Conservation (phyloP, 2,113 vertebrate genomes). For the Sminthopsis crassicaudata region DNA sequence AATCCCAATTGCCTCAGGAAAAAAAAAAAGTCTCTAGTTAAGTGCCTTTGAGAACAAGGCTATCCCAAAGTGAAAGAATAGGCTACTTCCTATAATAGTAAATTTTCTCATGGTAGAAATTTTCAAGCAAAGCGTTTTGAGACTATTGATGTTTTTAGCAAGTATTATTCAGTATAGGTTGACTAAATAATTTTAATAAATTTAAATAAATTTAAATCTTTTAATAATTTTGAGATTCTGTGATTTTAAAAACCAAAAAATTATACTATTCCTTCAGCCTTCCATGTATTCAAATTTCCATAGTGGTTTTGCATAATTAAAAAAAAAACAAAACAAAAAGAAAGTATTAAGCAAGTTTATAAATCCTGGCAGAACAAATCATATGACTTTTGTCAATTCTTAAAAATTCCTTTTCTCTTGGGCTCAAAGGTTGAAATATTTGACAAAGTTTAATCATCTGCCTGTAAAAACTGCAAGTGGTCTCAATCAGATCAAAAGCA, state of each 20-base stretch:
- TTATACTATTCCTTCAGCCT: slow-evolving; percentile 33
- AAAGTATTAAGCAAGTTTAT: slow-evolving; percentile 53
- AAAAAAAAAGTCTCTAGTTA: background rate
- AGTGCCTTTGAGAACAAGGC: background rate
- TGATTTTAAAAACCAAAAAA: background rate
- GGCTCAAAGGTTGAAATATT: background rate
- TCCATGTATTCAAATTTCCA: slow-evolving; percentile 55
- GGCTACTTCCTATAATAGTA: background rate
- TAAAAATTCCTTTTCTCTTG: background rate
- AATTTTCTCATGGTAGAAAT: background rate
- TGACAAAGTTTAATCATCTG: background rate
- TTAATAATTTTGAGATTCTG: background rate
- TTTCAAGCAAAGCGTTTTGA: background rate
- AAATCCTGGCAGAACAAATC: slow-evolving; percentile 29
- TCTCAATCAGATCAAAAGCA: background rate
- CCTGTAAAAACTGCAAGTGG: background rate
- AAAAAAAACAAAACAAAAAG: slow-evolving; percentile 68
- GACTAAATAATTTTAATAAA: background rate
- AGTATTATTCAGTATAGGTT: background rate
- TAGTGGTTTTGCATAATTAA: slow-evolving; percentile 58
- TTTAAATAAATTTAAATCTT: background rate
- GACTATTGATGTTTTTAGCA: background rate
- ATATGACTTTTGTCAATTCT: background rate
- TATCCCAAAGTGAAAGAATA: background rate
- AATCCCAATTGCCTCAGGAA: no score